Evolutionary conservation across 2,113 vertebrate species (phyloP), one percentile per base, ranked within the genome.

Genomic region (Phylloscopus trochiloides): DNA sequence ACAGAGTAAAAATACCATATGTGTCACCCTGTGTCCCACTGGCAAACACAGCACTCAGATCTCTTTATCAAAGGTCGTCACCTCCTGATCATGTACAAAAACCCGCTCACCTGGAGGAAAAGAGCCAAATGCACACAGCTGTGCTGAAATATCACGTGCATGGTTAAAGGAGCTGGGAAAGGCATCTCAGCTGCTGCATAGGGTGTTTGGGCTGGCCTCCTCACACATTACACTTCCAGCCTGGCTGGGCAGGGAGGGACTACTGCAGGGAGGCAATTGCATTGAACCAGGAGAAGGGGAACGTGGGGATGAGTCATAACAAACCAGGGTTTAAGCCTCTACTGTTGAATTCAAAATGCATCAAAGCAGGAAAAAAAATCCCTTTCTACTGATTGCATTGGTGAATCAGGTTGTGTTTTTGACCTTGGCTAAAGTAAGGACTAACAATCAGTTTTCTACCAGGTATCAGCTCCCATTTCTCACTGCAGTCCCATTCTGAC

Each of bases 51-150:
- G 58, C 0, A 0, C 57, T 85, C 65, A 32, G 61, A 75, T 52
- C 31, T 68, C 89, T 74, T 85, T 86, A 81, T 62, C 73, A 91
- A 92, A 96, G 94, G 86, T 94, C 89, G 52, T 78, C 52, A 72
- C 57, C n/a, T 73, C 43, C 63, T 40, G 31, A 52, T 77, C 45
- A 6, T 3, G 19, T 19, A 67, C 3, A 7, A 82, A 92, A 94
- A 58, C 38, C 51, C 2, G 2, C 45, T 62, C 36, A 21, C 65
- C 75, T 40, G 63, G 24, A 94, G 38, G 45, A 67, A 92, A 83
- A 81, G 29, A 77, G 21, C 19, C 15, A 7, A 32, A 34, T 70
- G 31, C 26, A 31, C 32, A 81, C 76, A 63, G 24, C 40, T 63
- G 55, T 57, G 42, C 38, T 63, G 82, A 71, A 86, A 82, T 54